Evolutionary conservation across 2,888 invertebrate genomes (phyloP), one percentile per base, ranked within the genome.

Genomic region (Erebia ligea): DNA sequence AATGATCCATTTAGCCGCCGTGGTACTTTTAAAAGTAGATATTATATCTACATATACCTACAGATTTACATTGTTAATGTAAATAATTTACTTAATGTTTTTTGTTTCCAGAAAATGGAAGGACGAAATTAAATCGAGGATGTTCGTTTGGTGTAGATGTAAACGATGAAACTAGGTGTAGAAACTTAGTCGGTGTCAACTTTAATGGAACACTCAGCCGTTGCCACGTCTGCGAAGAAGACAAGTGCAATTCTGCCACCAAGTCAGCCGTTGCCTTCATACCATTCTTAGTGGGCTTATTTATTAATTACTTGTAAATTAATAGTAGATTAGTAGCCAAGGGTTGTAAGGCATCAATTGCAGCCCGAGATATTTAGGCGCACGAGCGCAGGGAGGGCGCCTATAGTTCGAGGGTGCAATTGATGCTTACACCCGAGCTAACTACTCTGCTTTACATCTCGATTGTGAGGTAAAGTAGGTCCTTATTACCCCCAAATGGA

Each of bases 171-270:
- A 73, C 75, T 0, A 75, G 75, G 6, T 90, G 90, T 71, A 74
- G 70, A 1, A 75, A 81, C 13, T 72, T 81, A 0, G 75, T 86
- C 13, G 85, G 81, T 0, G 62, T 57, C 1, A 68, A 72, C 61
- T 79, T 74, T 48, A 68, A 57, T 6, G 83, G 79, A 0, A 71
- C 73, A 1, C 57, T 86, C 0, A 67, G 70, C 2, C 73, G 75
- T 2, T 90, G 90, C 70, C 54, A 69, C 2, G 72, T 87, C 0
- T 90, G 90, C 71, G 76, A 77, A 0, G 81, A 73, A 3, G 83
- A 87, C 6, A 78, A 83, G 0, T 90, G 90, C 71, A 90, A 90
- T 74, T 79, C 85, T 0, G 84, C 86, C 0, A 65, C 72, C 0
- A 84, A 73, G 70, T 69, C 75, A 3, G 70, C 76, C 4, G 54